Evolutionary conservation across 1,140 invertebrate species (phyloP).

Genomic region (Maniola jurtina): DNA sequence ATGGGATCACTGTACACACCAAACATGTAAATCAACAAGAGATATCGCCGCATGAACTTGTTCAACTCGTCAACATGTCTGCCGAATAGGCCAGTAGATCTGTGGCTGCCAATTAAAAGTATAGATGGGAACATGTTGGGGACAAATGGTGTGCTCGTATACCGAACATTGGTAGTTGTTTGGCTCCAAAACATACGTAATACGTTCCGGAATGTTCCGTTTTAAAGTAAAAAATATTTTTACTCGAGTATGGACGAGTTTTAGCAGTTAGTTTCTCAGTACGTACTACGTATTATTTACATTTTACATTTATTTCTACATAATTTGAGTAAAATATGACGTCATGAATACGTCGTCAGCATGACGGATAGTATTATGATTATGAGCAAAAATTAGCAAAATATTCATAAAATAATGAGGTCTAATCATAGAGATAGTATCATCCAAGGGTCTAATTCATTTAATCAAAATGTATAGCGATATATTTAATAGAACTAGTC

Average conservation of each 20-base stretch:
- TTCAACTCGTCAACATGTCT: conserved; percentile 53
- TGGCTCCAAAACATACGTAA: neutral
- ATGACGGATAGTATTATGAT: no score
- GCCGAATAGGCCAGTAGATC: conserved; percentile 50
- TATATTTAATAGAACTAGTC: no score
- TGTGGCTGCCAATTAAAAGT: conserved; percentile 68
- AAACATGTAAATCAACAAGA: conserved; percentile 41
- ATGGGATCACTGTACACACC: conserved; percentile 7
- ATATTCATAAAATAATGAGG: no score
- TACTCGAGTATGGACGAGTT: neutral
- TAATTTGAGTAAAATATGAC: no score
- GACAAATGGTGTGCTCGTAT: conserved; percentile 40
- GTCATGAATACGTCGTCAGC: no score
- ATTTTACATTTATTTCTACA: no score
- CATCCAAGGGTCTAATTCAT: no score
- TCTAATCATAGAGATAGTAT: no score
- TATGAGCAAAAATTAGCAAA: no score
- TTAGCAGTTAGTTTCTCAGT: no score
- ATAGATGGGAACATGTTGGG: conserved; percentile 58
- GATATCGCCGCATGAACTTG: conserved; percentile 41
- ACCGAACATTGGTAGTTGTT: conserved; percentile 14
- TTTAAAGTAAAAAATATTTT: neutral
- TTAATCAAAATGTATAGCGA: no score
- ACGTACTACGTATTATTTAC: no score
- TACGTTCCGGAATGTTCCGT: neutral